Evolutionary conservation across 2,888 invertebrate genomes (phyloP).

Genomic region (Colostygia pectinataria): DNA sequence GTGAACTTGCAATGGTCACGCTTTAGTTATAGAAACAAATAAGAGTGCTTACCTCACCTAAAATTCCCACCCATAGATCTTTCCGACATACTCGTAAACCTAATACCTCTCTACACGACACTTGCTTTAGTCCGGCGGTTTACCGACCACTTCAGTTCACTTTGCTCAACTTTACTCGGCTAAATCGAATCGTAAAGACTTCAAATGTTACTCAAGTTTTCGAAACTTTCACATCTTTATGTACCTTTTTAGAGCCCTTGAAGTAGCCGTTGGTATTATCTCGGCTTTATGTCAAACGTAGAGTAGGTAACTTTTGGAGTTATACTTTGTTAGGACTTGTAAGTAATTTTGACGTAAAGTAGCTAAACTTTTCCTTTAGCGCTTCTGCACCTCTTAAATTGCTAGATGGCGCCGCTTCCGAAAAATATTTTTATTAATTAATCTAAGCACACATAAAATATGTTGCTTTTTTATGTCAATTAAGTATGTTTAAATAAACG

Average conservation of each 20-base stretch:
- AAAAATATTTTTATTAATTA: no score
- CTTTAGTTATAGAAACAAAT: no score
- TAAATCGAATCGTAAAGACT: slow-evolving; percentile 39
- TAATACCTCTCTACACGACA: slow-evolving; percentile 15
- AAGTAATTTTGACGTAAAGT: slow-evolving; percentile 12
- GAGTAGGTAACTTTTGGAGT: slow-evolving; percentile 14
- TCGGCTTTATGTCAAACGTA: slow-evolving; percentile 23
- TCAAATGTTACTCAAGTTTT: slow-evolving; percentile 25
- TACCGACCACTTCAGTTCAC: slow-evolving; percentile 39
- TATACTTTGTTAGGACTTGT: slow-evolving; percentile 19
- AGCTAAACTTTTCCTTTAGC: not conserved
- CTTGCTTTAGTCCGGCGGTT: slow-evolving; percentile 30
- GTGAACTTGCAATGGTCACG: no score
- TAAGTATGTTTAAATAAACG: no score
- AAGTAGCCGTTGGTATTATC: slow-evolving; percentile 28
- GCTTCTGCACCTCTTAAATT: no score
- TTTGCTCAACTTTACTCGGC: slow-evolving; percentile 44
- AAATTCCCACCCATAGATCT: slow-evolving; percentile 2
- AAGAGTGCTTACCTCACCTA: not conserved
- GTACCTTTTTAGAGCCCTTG: slow-evolving; percentile 22
- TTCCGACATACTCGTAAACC: slow-evolving; percentile 10
- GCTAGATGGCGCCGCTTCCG: no score
- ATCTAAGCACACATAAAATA: no score
- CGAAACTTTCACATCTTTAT: slow-evolving; percentile 25
- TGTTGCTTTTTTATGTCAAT: no score